Evolutionary conservation across 2,888 invertebrate genomes (phyloP), one percentile per base, ranked within the genome.

Genomic region (Eupithecia pulchellata): DNA sequence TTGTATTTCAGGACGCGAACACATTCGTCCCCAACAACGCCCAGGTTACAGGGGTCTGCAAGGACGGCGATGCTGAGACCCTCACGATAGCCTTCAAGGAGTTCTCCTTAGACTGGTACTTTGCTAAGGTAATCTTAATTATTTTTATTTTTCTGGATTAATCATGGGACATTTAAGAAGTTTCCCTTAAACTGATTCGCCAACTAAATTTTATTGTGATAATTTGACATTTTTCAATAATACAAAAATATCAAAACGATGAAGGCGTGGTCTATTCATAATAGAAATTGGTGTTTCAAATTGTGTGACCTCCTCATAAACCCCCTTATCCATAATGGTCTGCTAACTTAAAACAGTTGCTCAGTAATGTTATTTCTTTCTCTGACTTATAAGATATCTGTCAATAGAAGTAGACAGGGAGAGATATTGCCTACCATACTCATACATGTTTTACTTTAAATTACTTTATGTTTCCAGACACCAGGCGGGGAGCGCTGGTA

Each of bases 401-500:
- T n/a, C n/a, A n/a, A n/a, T n/a, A n/a, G n/a, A n/a, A n/a, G n/a
- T n/a, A n/a, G n/a, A n/a, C n/a, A n/a, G n/a, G n/a, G n/a, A n/a
- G n/a, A n/a, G n/a, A n/a, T n/a, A n/a, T n/a, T n/a, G n/a, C n/a
- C n/a, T n/a, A n/a, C n/a, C n/a, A n/a, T n/a, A n/a, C n/a, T n/a
- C n/a, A n/a, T n/a, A n/a, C n/a, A n/a, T n/a, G 17, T 39, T 39
- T 17, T 39, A 17, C 14, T 14, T 8, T n/a, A 55, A 14, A 57
- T 57, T 6, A 14, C 34, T 32, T n/a, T 52, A 27, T 66, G 92
- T 93, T 39, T 65, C 13, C 87, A 98, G 97, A 97, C 98, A 1
- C 97, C 97, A 32, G 98, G 98, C 5, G 98, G 98, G 8, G 98
- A 98, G 83, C 95, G 97, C 78, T 98, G 98, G 98, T 98, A 97